These are phyloP conservation scores for Phrixothrix hirtus DNA, from an alignment of 2,888 invertebrate species.

Conservation along the genomic window DNA sequence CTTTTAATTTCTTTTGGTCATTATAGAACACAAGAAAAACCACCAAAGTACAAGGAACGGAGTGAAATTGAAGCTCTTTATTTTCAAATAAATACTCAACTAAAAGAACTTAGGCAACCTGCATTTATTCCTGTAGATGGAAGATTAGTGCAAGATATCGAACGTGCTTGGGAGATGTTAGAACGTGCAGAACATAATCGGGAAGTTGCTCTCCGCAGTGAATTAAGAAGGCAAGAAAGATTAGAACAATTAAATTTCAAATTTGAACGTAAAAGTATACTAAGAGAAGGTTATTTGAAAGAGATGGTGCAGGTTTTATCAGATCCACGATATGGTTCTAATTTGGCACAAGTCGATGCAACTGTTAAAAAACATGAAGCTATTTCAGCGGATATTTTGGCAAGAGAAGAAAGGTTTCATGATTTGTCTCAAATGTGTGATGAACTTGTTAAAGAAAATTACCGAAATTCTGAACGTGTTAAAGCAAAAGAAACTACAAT, in stretches of 20 bases:
- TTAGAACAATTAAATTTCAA: slow-evolving; percentile 94
- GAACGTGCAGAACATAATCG: slow-evolving; percentile 93
- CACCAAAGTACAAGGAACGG: slow-evolving; percentile 95
- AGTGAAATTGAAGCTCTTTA: slow-evolving; percentile 96
- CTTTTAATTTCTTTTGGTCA: slow-evolving; percentile 89
- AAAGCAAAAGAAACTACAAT: slow-evolving; percentile 66
- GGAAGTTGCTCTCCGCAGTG: slow-evolving; percentile 89
- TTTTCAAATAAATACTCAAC: slow-evolving; percentile 94
- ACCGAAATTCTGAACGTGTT: slow-evolving; percentile 86
- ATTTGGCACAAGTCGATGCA: slow-evolving; percentile 92
- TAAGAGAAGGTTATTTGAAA: slow-evolving; percentile 93
- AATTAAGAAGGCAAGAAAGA: slow-evolving; percentile 87
- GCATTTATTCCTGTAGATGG: slow-evolving; percentile 86
- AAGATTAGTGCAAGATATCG: slow-evolving; percentile 91
- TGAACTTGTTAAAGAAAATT: slow-evolving; percentile 88
- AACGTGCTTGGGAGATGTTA: slow-evolving; percentile 89
- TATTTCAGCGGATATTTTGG: slow-evolving; percentile 94
- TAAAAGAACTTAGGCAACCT: slow-evolving; percentile 91
- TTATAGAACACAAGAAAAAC: slow-evolving; percentile 96
- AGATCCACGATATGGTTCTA: slow-evolving; percentile 88
- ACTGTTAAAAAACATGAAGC: slow-evolving; percentile 98
- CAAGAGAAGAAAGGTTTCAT: slow-evolving; percentile 90
- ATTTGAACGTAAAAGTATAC: slow-evolving; percentile 92
- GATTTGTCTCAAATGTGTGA: slow-evolving; percentile 92
- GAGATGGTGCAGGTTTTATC: slow-evolving; percentile 97